Conservation (phyloP, 35 echinoderm and acorn worm species). For the Apostichopus parvimensis region DNA sequence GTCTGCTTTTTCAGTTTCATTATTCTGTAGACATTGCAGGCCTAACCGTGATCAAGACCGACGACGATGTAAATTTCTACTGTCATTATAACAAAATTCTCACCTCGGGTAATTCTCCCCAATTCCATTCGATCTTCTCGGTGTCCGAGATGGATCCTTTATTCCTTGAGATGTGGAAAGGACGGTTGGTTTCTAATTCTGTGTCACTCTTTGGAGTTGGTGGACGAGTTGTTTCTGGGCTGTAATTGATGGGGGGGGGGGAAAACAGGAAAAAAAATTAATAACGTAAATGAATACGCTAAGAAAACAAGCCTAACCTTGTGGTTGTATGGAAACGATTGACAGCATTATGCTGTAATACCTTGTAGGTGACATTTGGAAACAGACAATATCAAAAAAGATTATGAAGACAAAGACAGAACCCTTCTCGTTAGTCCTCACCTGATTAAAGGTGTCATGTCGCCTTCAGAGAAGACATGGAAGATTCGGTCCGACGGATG, state of each 20-base stretch:
- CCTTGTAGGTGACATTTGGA: too few species aligned
- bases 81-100: not conserved
- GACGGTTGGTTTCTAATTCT: slow-evolving; percentile 70
- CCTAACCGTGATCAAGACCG: too few species aligned
- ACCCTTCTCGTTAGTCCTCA: not conserved
- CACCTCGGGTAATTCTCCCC: slow-evolving; percentile 98
- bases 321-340: too few species aligned
- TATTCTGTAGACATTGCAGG: too few species aligned
- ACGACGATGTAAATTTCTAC: too few species aligned
- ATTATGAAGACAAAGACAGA: too few species aligned
- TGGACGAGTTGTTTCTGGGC: slow-evolving; percentile 81
- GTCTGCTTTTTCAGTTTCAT: too few species aligned
- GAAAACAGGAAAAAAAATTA: too few species aligned
- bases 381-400: too few species aligned
- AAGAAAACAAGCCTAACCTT: too few species aligned
- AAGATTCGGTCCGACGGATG: slow-evolving; percentile 52
- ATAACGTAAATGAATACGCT: too few species aligned
- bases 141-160: slow-evolving; percentile 43
- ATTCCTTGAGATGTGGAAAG: slow-evolving; percentile 44
- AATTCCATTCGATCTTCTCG: slow-evolving; percentile 98
- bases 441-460: slow-evolving; percentile 84
- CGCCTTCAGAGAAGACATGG: slow-evolving; percentile 94
- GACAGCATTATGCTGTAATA: too few species aligned
- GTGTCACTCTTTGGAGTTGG: slow-evolving; percentile 98
- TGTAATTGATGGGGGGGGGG: slow-evolving; percentile 24